Conservation (phyloP, 2,113 vertebrate genomes). For the Nothocercus nigrocapillus region DNA sequence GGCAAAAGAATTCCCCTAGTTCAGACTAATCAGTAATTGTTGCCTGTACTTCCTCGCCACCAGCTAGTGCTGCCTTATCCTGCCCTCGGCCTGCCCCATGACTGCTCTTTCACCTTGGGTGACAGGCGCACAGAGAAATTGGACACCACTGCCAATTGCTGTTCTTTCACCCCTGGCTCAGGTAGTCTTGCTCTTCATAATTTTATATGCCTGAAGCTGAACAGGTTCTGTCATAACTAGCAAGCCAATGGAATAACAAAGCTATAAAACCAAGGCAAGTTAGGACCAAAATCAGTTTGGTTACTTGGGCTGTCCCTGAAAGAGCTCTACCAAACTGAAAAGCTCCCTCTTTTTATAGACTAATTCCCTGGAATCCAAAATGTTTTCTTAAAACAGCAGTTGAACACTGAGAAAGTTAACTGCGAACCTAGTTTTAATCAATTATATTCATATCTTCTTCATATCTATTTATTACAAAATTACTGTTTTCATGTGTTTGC, state of each 20-base stretch:
- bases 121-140: background rate
- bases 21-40: background rate
- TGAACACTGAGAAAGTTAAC: background rate
- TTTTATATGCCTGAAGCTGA: background rate
- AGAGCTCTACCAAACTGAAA: background rate
- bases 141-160: background rate
- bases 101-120: background rate
- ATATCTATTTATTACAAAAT: background rate
- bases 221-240: background rate
- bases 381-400: background rate
- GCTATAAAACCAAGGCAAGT: background rate
- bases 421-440: background rate
- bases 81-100: too few species aligned
- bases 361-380: background rate
- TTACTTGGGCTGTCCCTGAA: background rate
- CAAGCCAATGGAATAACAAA: background rate
- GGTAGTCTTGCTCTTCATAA: background rate
- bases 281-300: background rate
- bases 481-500: background rate
- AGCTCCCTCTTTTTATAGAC: background rate
- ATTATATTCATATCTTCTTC: background rate
- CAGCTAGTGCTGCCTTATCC: rapidly evolving
- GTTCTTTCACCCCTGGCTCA: background rate
- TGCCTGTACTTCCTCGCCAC: background rate
- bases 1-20: background rate